Conservation (phyloP, 2,797 vertebrate species). For the Enteromius trimaculatus region DNA sequence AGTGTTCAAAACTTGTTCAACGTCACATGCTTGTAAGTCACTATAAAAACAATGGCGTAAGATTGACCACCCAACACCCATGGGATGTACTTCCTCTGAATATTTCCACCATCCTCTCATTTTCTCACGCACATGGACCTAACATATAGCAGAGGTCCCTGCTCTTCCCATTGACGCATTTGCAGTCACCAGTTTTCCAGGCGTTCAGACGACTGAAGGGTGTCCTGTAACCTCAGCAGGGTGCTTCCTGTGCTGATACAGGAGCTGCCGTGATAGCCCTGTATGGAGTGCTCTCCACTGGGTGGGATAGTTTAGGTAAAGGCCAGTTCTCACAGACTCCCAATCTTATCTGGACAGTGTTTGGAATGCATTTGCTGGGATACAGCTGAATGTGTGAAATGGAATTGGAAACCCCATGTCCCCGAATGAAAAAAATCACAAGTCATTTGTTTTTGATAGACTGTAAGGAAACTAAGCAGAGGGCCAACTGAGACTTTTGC, state of each 20-base stretch:
- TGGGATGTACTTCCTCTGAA: constrained; percentile 14
- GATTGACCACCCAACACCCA: constrained; percentile 22
- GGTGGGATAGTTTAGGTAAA: constrained; percentile 66
- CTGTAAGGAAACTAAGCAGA: too few relatives aligned
- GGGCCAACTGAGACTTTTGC: neutral
- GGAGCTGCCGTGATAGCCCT: constrained; percentile 71
- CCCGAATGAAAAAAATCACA: neutral
- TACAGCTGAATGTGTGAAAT: constrained; percentile 67
- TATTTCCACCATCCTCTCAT: constrained; percentile 17
- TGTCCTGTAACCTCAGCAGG: constrained; percentile 64
- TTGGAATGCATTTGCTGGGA: constrained; percentile 74
- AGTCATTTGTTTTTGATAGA: neutral
- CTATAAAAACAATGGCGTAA: constrained; percentile 20
- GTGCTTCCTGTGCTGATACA: constrained; percentile 76
- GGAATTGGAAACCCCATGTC: constrained; percentile 45
- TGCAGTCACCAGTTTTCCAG: constrained; percentile 61
- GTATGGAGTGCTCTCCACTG: constrained; percentile 71
- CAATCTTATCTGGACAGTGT: constrained; percentile 76
- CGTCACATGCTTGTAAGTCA: constrained; percentile 19
- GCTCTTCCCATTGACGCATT: constrained; percentile 47
- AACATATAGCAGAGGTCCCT: constrained; percentile 36
- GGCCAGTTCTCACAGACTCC: constrained; percentile 70
- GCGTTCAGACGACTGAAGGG: constrained; percentile 56
- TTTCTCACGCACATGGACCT: constrained; percentile 35
- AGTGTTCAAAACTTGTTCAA: constrained; percentile 17